These are phyloP conservation scores for Rhaphigaster nebulosa DNA, from an alignment of 2,888 invertebrate species.

Conservation along the genomic window DNA sequence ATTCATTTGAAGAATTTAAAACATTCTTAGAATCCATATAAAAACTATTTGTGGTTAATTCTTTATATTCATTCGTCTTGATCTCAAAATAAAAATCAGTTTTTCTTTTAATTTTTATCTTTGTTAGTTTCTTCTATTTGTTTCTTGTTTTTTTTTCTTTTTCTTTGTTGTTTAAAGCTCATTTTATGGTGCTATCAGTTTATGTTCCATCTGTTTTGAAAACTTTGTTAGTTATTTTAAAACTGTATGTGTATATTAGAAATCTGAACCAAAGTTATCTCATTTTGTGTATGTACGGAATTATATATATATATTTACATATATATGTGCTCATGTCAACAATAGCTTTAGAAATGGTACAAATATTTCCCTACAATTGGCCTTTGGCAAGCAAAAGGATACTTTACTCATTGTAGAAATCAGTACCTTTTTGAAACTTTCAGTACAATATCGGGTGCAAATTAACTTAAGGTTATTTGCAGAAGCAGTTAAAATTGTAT, in stretches of 20 bases:
- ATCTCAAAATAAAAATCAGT: constrained; percentile 60
- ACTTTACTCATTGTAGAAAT: constrained; percentile 52
- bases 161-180: constrained; percentile 49
- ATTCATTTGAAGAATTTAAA: constrained; percentile 56
- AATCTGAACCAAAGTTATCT: constrained; percentile 58
- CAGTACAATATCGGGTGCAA: constrained; percentile 54
- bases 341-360: constrained; percentile 59
- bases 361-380: constrained; percentile 51
- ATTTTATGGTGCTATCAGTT: constrained; percentile 57
- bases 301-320: constrained; percentile 42
- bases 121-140: constrained; percentile 2
- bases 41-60: constrained; percentile 37
- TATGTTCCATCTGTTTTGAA: constrained; percentile 49
- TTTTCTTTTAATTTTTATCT: neutral
- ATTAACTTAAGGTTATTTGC: constrained; percentile 45
- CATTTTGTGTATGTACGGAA: constrained; percentile 47
- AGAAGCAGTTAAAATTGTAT: constrained; percentile 45
- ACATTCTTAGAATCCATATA: constrained; percentile 54
- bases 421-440: constrained; percentile 56
- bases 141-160: constrained; percentile 15
- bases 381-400: constrained; percentile 50
- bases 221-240: constrained; percentile 32
- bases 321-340: constrained; percentile 56
- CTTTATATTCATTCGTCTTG: constrained; percentile 58
- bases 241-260: constrained; percentile 57